Conservation (phyloP, 2,113 vertebrate species). For the Chloropsis hardwickii region DNA sequence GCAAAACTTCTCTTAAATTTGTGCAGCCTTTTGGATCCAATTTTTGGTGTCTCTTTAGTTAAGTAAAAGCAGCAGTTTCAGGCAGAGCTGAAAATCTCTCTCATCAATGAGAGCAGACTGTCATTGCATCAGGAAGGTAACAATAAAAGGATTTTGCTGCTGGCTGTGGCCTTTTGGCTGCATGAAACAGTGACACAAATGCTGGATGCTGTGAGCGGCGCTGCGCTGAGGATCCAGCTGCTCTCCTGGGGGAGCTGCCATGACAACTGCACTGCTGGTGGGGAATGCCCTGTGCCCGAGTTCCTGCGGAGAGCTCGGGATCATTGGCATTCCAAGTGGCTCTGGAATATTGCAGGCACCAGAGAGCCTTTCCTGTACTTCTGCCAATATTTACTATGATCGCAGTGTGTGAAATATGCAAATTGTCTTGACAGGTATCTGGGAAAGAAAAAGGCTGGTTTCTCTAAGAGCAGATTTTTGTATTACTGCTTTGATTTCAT, state of each 20-base stretch:
- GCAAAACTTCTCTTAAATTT: neutral
- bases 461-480: neutral
- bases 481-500: neutral
- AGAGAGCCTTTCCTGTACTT: neutral
- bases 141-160: neutral
- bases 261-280: constrained; percentile 48
- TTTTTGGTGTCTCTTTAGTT: neutral
- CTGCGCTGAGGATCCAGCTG: neutral
- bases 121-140: neutral
- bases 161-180: neutral
- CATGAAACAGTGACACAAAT: neutral
- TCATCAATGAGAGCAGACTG: neutral
- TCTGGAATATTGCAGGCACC: constrained; percentile 21
- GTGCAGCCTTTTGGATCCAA: neutral
- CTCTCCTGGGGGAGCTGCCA: constrained; percentile 61
- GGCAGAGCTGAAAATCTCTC: neutral
- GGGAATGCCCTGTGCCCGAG: neutral
- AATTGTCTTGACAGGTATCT: neutral
- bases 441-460: neutral
- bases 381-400: constrained; percentile 16
- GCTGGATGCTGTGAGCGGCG: neutral
- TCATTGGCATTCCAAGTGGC: constrained; percentile 51
- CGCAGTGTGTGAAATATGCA: neutral
- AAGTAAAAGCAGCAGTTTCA: neutral
- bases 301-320: constrained; percentile 7